Base-by-base conservation (phyloP, 2,113 vertebrate species). In the Lipotes vexillifer region DNA sequence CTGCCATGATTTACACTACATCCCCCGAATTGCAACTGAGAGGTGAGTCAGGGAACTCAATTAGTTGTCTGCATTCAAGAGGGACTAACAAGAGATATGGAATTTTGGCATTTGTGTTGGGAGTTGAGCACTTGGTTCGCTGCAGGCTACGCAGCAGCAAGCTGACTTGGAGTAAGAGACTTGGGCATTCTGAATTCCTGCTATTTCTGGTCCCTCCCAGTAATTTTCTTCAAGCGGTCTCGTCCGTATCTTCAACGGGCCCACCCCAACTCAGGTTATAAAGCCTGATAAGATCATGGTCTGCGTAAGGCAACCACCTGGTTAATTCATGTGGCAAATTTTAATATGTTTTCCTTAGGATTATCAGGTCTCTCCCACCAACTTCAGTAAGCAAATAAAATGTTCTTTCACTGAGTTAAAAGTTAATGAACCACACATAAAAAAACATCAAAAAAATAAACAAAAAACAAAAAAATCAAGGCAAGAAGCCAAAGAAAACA, bases 401-500 rank as follows among this genome's bases (percentile, higher is more conserved):
- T 87, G 44, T 65, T 93, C 57, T 74, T 97, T 96, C 57, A 75
- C 52, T 75, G 84, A 94, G 33, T 96, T 59, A 91, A 97, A 95
- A 97, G 77, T 69, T 94, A 98, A 95, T 84, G 85, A 97, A 66
- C 72, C 71, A 68, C 61, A 90, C 13, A 97, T 61, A 20, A 68
- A 74, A 68, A 92, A 59, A 55, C 10, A 49, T 14, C 6, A 38
- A 38, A 3, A 3, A 46, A 46, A 8, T 15, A 36, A n/a, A 9
- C 2, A 21, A 59, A 41, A 33, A 71, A 44, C 15, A 52, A 31
- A n/a, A 78, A n/a, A 52, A 25, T 7, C 10, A 75, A 94, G 61
- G 31, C 59, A 27, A 93, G 87, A 86, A 83, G 94, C 86, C 92
- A 97, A 97, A 77, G n/a, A 90, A 96, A 94, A 96, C n/a, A 88